A percentile compares a stretch with the other conserved stretches of the same genome.
Conservation (phyloP, 2,888 invertebrate species). For the Synanthedon vespiformis region DNA sequence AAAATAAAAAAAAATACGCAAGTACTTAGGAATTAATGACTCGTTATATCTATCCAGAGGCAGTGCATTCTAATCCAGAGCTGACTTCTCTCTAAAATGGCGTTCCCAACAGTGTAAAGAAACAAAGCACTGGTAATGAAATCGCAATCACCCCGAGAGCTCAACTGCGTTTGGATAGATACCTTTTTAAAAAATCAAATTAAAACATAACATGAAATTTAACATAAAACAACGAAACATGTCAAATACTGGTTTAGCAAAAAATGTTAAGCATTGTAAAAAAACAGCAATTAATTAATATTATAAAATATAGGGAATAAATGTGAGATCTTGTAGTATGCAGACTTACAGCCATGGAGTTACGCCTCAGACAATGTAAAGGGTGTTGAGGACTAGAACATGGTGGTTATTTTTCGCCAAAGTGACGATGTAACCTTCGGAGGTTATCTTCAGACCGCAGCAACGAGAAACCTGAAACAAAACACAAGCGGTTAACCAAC, state of each 20-base stretch:
- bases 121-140: constrained; percentile 6
- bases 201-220: constrained; percentile 48
- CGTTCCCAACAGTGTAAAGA: constrained; percentile 18
- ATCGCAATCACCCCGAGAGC: constrained; percentile 3
- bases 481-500: constrained; percentile 7
- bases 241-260: constrained; percentile 71
- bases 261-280: constrained; percentile 66
- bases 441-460: constrained; percentile 97
- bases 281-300: constrained; percentile 51
- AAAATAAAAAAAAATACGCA: constrained; percentile 48
- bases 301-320: constrained; percentile 67
- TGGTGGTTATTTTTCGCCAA: constrained; percentile 99
- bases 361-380: constrained; percentile 87
- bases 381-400: constrained; percentile 94
- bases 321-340: constrained; percentile 71
- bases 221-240: constrained; percentile 61
- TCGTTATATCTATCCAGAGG: constrained; percentile 43
- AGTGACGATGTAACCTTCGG: constrained; percentile 95
- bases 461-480: constrained; percentile 92
- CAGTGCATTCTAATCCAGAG: constrained; percentile 26
- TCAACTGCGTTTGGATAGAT: constrained; percentile 50
- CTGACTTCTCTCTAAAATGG: constrained; percentile 26
- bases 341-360: constrained; percentile 69
- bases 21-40: constrained; percentile 66
- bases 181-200: constrained; percentile 44